A percentile compares a stretch with the other conserved stretches of the same genome.
Evolutionary conservation across 2,888 invertebrate species (phyloP).

Genomic region (Drosophila multiciliata): DNA sequence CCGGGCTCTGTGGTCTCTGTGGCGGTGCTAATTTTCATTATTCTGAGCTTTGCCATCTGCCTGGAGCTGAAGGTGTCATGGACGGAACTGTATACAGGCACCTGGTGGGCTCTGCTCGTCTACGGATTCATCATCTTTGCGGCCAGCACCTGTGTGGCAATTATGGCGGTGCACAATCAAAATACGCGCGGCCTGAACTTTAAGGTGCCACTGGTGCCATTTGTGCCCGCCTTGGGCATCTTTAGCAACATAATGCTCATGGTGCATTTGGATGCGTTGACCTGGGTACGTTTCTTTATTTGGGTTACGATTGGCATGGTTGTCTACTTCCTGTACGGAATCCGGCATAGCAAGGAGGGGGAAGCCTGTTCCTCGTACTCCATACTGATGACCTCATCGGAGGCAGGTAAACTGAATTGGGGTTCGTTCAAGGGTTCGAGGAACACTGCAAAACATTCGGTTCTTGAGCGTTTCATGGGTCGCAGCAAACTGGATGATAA

Average conservation of each 20-base stretch:
- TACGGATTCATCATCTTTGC: constrained; percentile 88
- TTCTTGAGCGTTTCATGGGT: constrained; percentile 82
- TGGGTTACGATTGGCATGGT: constrained; percentile 94
- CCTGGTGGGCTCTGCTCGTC: constrained; percentile 90
- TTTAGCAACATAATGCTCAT: constrained; percentile 93
- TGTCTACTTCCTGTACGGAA: constrained; percentile 93
- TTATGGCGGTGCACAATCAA: constrained; percentile 92
- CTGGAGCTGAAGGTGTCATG: constrained; percentile 88
- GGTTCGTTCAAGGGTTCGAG: constrained; percentile 85
- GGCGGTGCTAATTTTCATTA: constrained; percentile 90
- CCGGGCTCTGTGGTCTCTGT: constrained; percentile 91
- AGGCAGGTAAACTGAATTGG: constrained; percentile 88
- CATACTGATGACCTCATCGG: constrained; percentile 88
- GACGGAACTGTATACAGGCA: constrained; percentile 86
- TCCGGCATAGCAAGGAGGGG: constrained; percentile 93
- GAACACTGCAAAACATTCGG: constrained; percentile 65
- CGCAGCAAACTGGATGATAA: constrained; percentile 80
- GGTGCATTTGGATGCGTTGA: constrained; percentile 91
- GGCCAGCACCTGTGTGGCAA: constrained; percentile 89
- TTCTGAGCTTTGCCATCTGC: constrained; percentile 89
- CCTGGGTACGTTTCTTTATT: constrained; percentile 93
- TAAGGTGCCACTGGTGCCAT: constrained; percentile 92
- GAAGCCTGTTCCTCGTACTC: constrained; percentile 87
- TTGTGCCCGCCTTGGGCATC: constrained; percentile 92
- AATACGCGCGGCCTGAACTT: constrained; percentile 90